Percentiles rank a stretch among this genome's conserved stretches.
These are phyloP conservation scores for Brachyhypopomus occidentalis DNA, from an alignment of 2,113 vertebrate species.

Conservation along the genomic window DNA sequence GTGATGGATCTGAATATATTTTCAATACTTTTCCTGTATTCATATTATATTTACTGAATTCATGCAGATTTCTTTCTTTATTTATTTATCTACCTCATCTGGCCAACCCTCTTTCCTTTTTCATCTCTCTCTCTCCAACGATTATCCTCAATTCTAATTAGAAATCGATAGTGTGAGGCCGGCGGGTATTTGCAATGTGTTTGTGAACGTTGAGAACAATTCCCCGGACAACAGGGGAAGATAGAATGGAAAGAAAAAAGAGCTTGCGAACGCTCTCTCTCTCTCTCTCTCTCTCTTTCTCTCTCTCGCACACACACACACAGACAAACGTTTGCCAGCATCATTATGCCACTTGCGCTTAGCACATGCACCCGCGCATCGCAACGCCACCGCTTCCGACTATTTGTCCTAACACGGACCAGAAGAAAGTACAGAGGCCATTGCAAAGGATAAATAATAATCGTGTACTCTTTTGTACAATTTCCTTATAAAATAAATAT, in stretches of 20 bases:
- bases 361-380: conserved; percentile 4
- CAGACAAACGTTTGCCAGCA: conserved; percentile 27
- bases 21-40: conserved; percentile 17
- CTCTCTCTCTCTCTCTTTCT: conserved; percentile 42
- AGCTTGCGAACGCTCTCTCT: conserved; percentile 48
- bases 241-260: conserved; percentile 63
- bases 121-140: conserved; percentile 78
- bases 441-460: background rate
- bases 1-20: conserved; percentile 10
- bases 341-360: background rate
- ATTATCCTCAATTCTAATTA: conserved; percentile 85
- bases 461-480: too few relatives aligned
- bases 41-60: conserved; percentile 63
- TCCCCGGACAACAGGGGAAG: conserved; percentile 75
- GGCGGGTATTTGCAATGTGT: conserved; percentile 84
- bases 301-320: conserved; percentile 42
- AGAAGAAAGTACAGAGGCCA: conserved; percentile 62
- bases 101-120: conserved; percentile 70
- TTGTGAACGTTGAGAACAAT: conserved; percentile 85
- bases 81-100: conserved; percentile 73
- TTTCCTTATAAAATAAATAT: conserved; percentile 1
- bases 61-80: conserved; percentile 71
- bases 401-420: conserved; percentile 68
- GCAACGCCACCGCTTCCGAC: conserved; percentile 71
- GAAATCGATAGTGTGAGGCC: conserved; percentile 84